A percentile compares a stretch with the other conserved stretches of the same genome.
Conservation (phyloP, 2,888 invertebrate genomes). For the Marronus borbonicus region DNA sequence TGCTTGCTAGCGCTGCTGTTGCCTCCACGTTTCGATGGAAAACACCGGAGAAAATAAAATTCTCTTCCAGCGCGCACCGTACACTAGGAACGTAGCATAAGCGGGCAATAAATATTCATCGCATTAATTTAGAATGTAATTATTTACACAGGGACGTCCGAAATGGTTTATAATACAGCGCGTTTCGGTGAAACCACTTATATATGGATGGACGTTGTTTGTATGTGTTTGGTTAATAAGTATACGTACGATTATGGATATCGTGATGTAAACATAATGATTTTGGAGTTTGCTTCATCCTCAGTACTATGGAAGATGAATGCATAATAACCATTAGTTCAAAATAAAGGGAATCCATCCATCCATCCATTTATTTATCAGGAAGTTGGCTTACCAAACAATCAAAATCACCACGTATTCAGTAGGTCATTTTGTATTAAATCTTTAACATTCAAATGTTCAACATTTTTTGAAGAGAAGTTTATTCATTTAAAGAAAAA, state of each 20-base stretch:
- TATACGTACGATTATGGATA: not conserved
- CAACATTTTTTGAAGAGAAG: too few species aligned
- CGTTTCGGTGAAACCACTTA: conserved; percentile 5
- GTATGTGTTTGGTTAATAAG: not conserved
- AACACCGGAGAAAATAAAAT: conserved; percentile 21
- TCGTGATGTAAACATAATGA: not conserved
- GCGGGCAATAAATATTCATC: conserved; percentile 30
- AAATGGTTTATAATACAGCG: conserved; percentile 28
- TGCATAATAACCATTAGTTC: too few species aligned
- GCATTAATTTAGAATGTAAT: conserved; percentile 41
- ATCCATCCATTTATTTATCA: too few species aligned
- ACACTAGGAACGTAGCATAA: conserved; percentile 13
- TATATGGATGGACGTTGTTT: not conserved
- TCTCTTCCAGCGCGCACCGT: not conserved
- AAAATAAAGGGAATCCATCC: too few species aligned
- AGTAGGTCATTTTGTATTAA: too few species aligned
- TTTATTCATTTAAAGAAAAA: too few species aligned
- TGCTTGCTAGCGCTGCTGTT: too few species aligned
- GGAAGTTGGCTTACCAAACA: too few species aligned
- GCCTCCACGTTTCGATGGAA: not conserved
- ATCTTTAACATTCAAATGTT: too few species aligned
- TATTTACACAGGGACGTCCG: conserved; percentile 36
- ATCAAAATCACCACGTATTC: too few species aligned
- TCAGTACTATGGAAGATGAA: too few species aligned
- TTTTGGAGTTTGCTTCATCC: too few species aligned